Evolutionary conservation across 1,140 invertebrate species (phyloP).

Genomic region (Penaeus indicus): DNA sequence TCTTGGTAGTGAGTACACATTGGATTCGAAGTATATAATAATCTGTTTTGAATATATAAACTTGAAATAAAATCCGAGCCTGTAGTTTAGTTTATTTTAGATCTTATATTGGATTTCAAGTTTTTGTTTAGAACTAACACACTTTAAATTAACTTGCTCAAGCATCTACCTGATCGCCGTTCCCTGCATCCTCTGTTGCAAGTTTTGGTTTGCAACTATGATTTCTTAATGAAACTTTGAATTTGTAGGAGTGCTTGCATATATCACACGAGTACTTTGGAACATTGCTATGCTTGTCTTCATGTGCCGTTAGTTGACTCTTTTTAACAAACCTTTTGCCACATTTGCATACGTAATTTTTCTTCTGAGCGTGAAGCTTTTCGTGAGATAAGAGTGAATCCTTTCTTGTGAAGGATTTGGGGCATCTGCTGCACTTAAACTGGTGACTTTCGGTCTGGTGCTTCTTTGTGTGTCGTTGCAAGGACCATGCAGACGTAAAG

Average conservation of each 20-base stretch:
- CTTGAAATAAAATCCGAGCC: too few relatives aligned
- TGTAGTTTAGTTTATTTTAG: too few relatives aligned
- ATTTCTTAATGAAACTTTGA: conserved; percentile 51
- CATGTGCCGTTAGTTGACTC: conserved; percentile 43
- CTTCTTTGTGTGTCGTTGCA: conserved; percentile 42
- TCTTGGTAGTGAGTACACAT: too few relatives aligned
- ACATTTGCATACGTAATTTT: conserved; percentile 41
- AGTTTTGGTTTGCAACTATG: conserved; percentile 47
- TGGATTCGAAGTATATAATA: too few relatives aligned
- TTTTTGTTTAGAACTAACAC: too few relatives aligned
- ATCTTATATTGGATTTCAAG: too few relatives aligned
- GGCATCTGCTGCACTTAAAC: conserved; percentile 43
- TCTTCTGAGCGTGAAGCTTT: conserved; percentile 48
- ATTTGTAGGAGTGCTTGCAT: conserved; percentile 56
- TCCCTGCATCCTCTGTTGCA: not conserved
- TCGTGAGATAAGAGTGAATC: conserved; percentile 39
- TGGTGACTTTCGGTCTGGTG: conserved; percentile 32
- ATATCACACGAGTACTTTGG: conserved; percentile 33
- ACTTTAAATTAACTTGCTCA: too few relatives aligned
- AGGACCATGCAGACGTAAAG: conserved; percentile 45
- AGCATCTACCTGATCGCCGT: too few relatives aligned
- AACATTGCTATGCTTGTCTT: conserved; percentile 38
- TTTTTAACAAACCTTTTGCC: conserved; percentile 47
- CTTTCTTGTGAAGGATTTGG: conserved; percentile 37
- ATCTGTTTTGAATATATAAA: too few relatives aligned